These are phyloP conservation scores for Reticulitermes speratus DNA, from an alignment of 1,140 invertebrate species.

Conservation along the genomic window DNA sequence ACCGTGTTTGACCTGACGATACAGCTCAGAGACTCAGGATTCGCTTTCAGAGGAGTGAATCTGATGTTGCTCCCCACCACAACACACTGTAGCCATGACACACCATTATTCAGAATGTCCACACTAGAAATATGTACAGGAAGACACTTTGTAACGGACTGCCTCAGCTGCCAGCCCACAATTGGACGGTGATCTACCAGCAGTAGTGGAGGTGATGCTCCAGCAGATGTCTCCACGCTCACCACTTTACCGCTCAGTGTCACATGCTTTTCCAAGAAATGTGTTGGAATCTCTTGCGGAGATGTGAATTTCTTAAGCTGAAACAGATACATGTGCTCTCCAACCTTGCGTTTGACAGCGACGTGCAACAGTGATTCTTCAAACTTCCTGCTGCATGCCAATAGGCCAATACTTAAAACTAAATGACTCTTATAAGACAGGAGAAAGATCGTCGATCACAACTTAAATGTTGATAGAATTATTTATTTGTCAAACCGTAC, in stretches of 20 bases:
- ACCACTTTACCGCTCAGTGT: slow-evolving; percentile 34
- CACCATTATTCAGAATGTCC: slow-evolving; percentile 32
- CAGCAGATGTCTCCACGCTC: slow-evolving; percentile 21
- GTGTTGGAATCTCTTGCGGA: slow-evolving; percentile 33
- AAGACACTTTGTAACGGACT: background rate
- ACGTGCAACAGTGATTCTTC: too few species aligned
- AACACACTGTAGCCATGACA: slow-evolving; percentile 36
- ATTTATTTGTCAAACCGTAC: too few species aligned
- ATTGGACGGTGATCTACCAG: slow-evolving; percentile 37
- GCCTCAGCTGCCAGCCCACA: slow-evolving; percentile 15
- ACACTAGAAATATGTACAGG: slow-evolving; percentile 34
- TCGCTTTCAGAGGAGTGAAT: slow-evolving; percentile 32
- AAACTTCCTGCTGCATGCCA: too few species aligned
- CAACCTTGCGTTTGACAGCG: too few species aligned
- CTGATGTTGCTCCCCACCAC: slow-evolving; percentile 30
- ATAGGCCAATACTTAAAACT: too few species aligned
- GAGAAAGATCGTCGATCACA: too few species aligned
- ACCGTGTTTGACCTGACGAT: slow-evolving; percentile 33
- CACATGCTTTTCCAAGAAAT: slow-evolving; percentile 33
- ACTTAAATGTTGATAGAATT: too few species aligned
- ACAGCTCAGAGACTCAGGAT: slow-evolving; percentile 35
- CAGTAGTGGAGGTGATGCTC: slow-evolving; percentile 27
- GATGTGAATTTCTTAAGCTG: slow-evolving; percentile 35
- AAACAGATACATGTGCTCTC: background rate
- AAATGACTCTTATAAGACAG: too few species aligned